Evolutionary conservation across 2,888 invertebrate species (phyloP).

Genomic region (Bellardia pandia): DNA sequence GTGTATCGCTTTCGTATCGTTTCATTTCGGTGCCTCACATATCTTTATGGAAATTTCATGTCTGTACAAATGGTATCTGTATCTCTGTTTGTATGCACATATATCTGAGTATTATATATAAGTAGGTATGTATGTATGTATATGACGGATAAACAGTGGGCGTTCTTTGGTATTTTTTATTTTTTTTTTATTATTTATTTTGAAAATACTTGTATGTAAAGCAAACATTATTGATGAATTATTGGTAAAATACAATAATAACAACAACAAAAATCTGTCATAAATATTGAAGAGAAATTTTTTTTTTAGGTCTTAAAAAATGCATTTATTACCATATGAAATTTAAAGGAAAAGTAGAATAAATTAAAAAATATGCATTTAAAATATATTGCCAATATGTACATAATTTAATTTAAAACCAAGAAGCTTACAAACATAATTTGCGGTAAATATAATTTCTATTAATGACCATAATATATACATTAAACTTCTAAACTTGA

Average conservation of each 20-base stretch:
- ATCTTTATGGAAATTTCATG: slow-evolving; percentile 31
- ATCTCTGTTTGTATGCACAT: too few species aligned
- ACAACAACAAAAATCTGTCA: slow-evolving; percentile 32
- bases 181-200: background rate
- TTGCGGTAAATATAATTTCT: background rate
- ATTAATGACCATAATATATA: too few species aligned
- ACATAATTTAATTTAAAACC: background rate
- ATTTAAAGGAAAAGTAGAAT: background rate
- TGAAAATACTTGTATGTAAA: slow-evolving; percentile 32
- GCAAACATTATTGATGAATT: slow-evolving; percentile 59
- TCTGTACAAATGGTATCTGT: slow-evolving; percentile 6
- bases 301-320: background rate
- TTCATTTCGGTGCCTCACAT: slow-evolving; percentile 32
- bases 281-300: slow-evolving; percentile 56
- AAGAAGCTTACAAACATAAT: background rate
- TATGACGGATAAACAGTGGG: slow-evolving; percentile 59
- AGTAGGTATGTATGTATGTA: background rate
- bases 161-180: slow-evolving; percentile 50
- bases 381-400: background rate
- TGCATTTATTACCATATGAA: background rate
- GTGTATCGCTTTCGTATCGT: slow-evolving; percentile 38
- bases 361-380: background rate
- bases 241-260: slow-evolving; percentile 44
- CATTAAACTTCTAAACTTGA: too few species aligned
- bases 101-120: background rate